Evolutionary conservation across 2,888 invertebrate genomes (phyloP).

Genomic region (Baccha elongata): DNA sequence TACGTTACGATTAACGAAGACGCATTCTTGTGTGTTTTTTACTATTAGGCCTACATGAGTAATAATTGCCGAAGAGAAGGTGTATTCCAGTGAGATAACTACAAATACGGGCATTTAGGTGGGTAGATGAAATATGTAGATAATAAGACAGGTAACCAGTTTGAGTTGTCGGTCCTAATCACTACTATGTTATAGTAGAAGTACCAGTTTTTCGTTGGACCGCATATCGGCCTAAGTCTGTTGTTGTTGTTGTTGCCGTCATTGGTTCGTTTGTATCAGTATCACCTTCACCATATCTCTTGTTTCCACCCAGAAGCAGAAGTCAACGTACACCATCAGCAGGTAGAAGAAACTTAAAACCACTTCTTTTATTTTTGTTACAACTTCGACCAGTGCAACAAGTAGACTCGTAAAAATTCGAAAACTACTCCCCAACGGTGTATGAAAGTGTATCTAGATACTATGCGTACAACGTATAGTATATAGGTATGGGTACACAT

Average conservation of each 20-base stretch:
- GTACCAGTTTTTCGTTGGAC: constrained; percentile 64
- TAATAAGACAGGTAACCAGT: constrained; percentile 60
- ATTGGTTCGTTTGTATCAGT: constrained; percentile 34
- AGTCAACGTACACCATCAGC: constrained; percentile 69
- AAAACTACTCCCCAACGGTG: constrained; percentile 61
- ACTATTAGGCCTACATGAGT: constrained; percentile 36
- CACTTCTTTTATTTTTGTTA: constrained; percentile 9
- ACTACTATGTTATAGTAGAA: constrained; percentile 53
- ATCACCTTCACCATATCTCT: constrained; percentile 51
- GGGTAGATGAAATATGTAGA: constrained; percentile 66
- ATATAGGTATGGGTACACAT: too few species aligned
- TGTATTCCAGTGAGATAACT: constrained; percentile 55
- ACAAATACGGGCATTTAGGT: constrained; percentile 69
- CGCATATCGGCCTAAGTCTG: constrained; percentile 45
- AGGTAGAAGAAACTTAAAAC: constrained; percentile 60
- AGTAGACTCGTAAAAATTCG: constrained; percentile 41
- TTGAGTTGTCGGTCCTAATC: constrained; percentile 52
- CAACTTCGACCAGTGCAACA: constrained; percentile 34
- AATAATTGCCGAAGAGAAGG: constrained; percentile 29
- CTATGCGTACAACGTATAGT: too few species aligned
- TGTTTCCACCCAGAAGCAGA: constrained; percentile 64
- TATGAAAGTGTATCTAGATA: constrained; percentile 46
- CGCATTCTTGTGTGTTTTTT: constrained; percentile 62
- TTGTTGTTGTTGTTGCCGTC: constrained; percentile 31
- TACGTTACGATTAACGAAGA: constrained; percentile 56